phyloP scores from a whole-genome alignment of 2,797 vertebrate species.

The Platalea minor region DNA sequence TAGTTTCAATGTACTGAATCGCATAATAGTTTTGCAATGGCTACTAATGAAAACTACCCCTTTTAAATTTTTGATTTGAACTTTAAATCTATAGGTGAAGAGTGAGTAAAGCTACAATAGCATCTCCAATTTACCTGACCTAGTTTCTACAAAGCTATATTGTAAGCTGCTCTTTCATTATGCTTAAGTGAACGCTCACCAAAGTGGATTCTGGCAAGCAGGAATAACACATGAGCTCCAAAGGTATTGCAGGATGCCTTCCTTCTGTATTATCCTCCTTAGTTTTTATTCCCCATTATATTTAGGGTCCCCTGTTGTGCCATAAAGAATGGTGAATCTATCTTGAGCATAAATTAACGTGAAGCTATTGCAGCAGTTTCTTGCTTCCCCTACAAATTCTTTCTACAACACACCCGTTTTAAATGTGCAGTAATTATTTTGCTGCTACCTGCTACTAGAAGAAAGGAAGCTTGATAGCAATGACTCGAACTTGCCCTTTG shows the following conservation, averaged over 20 bases:
- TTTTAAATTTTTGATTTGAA: neutral
- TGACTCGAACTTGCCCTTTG: constrained; percentile 19
- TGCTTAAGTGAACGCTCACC: neutral
- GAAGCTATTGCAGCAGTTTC: neutral
- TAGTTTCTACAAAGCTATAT: neutral
- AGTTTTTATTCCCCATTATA: constrained; percentile 28
- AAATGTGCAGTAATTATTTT: constrained; percentile 5
- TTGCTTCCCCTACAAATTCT: constrained; percentile 10
- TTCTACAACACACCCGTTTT: neutral
- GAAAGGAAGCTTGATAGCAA: neutral
- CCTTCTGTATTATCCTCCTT: constrained; percentile 2
- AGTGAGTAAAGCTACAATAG: neutral
- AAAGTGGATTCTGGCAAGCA: neutral
- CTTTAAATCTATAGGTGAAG: neutral
- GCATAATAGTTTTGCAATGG: neutral
- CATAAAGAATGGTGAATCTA: neutral
- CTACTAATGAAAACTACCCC: neutral
- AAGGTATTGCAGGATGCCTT: neutral
- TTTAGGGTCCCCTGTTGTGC: neutral
- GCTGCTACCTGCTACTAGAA: constrained; percentile 12
- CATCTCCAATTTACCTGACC: constrained; percentile 14
- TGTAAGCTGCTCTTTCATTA: neutral
- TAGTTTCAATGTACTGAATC: neutral
- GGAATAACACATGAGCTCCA: neutral
- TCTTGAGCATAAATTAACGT: constrained; percentile 37